Evolutionary conservation across 2,888 invertebrate genomes (phyloP).

Genomic region (Epinotia bilunana): DNA sequence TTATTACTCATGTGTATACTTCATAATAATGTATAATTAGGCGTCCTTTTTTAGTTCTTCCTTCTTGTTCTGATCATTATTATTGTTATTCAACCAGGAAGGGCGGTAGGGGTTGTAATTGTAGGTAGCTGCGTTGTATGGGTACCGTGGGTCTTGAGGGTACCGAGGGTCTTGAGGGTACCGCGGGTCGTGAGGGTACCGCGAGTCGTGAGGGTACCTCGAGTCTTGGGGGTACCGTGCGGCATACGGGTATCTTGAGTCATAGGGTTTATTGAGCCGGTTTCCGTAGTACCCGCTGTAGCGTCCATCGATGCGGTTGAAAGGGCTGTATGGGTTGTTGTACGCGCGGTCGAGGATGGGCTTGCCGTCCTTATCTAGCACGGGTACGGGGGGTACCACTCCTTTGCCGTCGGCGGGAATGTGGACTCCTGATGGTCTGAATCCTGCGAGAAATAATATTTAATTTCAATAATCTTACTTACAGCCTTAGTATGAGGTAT

Average conservation of each 20-base stretch:
- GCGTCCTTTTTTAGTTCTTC: conserved; percentile 35
- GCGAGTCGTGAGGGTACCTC: conserved; percentile 5
- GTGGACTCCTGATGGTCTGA: conserved; percentile 87
- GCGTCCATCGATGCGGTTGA: conserved; percentile 60
- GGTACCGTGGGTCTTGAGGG: conserved; percentile 18
- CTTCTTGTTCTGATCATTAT: conserved; percentile 25
- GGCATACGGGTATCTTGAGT: conserved; percentile 32
- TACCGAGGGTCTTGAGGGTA: neutral
- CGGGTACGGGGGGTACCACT: conserved; percentile 69
- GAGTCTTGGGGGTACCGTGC: conserved; percentile 19
- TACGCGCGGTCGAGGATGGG: conserved; percentile 54
- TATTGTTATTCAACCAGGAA: conserved; percentile 35
- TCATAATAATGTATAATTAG: neutral
- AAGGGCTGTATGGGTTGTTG: conserved; percentile 51
- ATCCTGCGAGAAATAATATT: conserved; percentile 64
- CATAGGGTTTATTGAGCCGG: conserved; percentile 50
- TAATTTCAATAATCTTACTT: neutral
- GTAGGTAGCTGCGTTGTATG: conserved; percentile 39
- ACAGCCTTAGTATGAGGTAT: no score
- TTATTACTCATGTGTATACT: neutral
- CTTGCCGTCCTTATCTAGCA: conserved; percentile 62
- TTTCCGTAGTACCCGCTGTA: conserved; percentile 57
- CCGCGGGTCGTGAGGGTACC: neutral
- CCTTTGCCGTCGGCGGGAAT: conserved; percentile 85
- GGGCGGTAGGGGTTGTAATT: conserved; percentile 37